These are phyloP conservation scores for Bombyx huttoni DNA, from an alignment of 2,888 invertebrate species.

Conservation along the genomic window DNA sequence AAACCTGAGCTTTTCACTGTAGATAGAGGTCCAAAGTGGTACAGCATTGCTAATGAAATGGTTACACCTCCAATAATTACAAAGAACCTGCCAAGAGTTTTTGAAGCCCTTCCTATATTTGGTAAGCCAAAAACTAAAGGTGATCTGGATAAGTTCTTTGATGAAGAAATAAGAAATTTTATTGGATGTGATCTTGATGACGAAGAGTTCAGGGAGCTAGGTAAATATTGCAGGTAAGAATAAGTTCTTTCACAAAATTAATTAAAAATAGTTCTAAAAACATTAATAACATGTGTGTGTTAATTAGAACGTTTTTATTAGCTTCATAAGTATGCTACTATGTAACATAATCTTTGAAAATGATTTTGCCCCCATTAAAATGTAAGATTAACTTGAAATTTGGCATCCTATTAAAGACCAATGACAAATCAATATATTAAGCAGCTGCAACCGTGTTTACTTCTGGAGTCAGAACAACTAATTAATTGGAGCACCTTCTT, in stretches of 20 bases:
- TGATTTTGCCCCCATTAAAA: too few species aligned
- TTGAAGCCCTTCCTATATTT: slow-evolving; percentile 36
- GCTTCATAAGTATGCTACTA: too few species aligned
- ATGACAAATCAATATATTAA: too few species aligned
- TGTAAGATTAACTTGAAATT: too few species aligned
- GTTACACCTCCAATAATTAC: slow-evolving; percentile 36
- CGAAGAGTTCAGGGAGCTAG: slow-evolving; percentile 44
- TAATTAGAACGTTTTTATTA: too few species aligned
- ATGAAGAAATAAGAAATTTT: slow-evolving; percentile 35
- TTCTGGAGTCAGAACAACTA: too few species aligned
- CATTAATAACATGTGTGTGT: too few species aligned
- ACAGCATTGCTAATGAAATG: slow-evolving; percentile 26
- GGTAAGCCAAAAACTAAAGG: slow-evolving; percentile 23
- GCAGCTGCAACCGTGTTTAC: too few species aligned
- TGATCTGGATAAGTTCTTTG: slow-evolving; percentile 22
- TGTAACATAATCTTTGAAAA: too few species aligned
- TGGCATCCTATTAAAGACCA: too few species aligned
- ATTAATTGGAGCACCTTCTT: too few species aligned
- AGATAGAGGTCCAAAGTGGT: slow-evolving; percentile 32
- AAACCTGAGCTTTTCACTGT: slow-evolving; percentile 23
- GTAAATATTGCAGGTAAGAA: slow-evolving; percentile 57
- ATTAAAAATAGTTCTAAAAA: too few species aligned
- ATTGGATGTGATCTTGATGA: slow-evolving; percentile 41
- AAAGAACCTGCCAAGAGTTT: slow-evolving; percentile 35
- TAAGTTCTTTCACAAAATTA: neutral